phyloP scores from a whole-genome alignment of 2,113 vertebrate species.

The Sebastes fasciatus region DNA sequence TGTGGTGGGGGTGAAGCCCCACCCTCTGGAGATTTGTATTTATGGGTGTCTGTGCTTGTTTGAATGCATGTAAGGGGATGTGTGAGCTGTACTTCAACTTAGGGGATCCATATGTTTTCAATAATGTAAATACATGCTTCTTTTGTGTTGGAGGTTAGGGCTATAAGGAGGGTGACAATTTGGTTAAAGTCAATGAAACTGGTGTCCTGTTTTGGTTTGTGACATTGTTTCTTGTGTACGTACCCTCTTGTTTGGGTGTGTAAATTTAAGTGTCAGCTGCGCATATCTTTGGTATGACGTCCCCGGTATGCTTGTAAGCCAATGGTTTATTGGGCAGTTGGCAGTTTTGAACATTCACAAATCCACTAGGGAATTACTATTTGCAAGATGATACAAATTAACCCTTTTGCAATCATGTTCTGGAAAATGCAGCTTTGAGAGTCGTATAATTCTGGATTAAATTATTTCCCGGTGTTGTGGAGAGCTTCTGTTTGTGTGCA shows the following conservation, averaged over 20 bases:
- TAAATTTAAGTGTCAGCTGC: background rate
- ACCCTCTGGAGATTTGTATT: conserved; percentile 56
- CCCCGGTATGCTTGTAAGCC: conserved; percentile 2
- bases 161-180: conserved; percentile 1
- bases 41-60: background rate
- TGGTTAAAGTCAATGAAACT: background rate
- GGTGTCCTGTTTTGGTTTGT: conserved; percentile 11
- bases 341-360: background rate
- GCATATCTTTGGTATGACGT: conserved; percentile 11
- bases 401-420: background rate
- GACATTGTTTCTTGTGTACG: background rate
- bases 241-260: background rate
- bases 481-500: background rate
- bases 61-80: background rate
- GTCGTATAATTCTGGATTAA: background rate
- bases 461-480: background rate
- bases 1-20: conserved; percentile 53
- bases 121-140: background rate
- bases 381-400: background rate
- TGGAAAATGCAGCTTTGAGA: background rate
- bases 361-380: background rate
- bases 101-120: background rate
- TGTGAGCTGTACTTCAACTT: background rate
- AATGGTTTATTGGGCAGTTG: conserved; percentile 2
- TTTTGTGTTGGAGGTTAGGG: background rate